Percentiles rank a stretch among this genome's conserved stretches.
These are phyloP conservation scores for Pantherophis alleghaniensis DNA, from an alignment of 2,797 vertebrate species.

Conservation along the genomic window DNA sequence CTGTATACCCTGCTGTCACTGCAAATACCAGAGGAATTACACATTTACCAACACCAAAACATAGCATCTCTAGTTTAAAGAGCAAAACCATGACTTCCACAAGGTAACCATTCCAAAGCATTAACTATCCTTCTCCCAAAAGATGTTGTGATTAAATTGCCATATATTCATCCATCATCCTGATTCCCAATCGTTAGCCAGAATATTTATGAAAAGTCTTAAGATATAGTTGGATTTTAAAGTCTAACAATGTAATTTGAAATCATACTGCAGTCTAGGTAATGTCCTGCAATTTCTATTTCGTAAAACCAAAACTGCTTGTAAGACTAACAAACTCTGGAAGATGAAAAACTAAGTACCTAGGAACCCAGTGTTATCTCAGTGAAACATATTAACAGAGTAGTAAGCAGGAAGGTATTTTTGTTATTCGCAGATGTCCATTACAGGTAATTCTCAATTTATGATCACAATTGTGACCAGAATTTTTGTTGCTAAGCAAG, in stretches of 20 bases:
- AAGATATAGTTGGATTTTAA: neutral
- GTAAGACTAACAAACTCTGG: neutral
- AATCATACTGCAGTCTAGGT: neutral
- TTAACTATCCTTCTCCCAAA: constrained; percentile 50
- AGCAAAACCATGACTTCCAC: constrained; percentile 45
- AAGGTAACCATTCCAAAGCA: constrained; percentile 36
- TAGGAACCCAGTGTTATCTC: neutral
- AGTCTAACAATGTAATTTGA: neutral
- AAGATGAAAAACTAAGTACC: neutral
- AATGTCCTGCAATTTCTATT: neutral
- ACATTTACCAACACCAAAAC: constrained; percentile 48
- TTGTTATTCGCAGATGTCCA: neutral
- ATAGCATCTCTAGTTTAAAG: constrained; percentile 55
- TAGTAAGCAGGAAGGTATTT: neutral
- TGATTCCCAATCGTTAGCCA: neutral
- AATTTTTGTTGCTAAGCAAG: too few relatives aligned
- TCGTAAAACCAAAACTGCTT: neutral
- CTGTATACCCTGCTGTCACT: constrained; percentile 59
- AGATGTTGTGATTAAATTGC: constrained; percentile 40
- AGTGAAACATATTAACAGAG: neutral
- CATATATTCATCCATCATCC: constrained; percentile 33
- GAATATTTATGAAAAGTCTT: neutral
- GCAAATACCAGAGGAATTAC: constrained; percentile 58
- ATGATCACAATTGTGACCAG: too few relatives aligned
- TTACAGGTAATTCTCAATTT: neutral